phyloP scores from a whole-genome alignment of 2,113 vertebrate species.

The Ahaetulla prasina region DNA sequence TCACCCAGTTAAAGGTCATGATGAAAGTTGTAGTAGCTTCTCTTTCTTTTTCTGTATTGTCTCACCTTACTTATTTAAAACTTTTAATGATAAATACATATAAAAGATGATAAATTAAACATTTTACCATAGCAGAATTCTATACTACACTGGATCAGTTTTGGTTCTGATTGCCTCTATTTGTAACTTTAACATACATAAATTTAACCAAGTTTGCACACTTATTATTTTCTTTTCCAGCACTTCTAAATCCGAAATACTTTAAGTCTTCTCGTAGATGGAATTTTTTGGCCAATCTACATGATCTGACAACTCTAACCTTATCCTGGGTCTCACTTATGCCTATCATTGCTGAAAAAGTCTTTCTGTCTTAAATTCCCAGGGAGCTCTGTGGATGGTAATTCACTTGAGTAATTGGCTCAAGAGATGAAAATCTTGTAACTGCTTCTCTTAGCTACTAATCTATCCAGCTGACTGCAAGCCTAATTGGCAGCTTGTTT shows the following conservation, averaged over 20 bases:
- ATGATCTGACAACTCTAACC: slow-evolving; percentile 56
- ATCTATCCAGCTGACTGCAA: slow-evolving; percentile 82
- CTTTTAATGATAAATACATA: slow-evolving; percentile 18
- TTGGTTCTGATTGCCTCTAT: slow-evolving; percentile 48
- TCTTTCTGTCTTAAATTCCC: slow-evolving; percentile 67
- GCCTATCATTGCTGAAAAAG: slow-evolving; percentile 55
- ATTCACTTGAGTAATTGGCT: slow-evolving; percentile 78
- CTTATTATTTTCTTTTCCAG: slow-evolving; percentile 62
- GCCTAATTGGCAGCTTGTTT: slow-evolving; percentile 86
- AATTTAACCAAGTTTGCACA: slow-evolving; percentile 46
- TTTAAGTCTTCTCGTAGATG: slow-evolving; percentile 67
- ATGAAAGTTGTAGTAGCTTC: too few relatives aligned
- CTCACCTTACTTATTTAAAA: slow-evolving; percentile 10
- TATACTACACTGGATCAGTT: slow-evolving; percentile 42
- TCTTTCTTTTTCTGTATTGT: background rate
- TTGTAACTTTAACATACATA: slow-evolving; percentile 57
- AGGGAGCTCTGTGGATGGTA: slow-evolving; percentile 65
- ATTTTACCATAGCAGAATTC: slow-evolving; percentile 36
- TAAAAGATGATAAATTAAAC: background rate
- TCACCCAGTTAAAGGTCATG: background rate
- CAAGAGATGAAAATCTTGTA: slow-evolving; percentile 83
- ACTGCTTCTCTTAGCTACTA: slow-evolving; percentile 74
- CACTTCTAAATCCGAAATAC: slow-evolving; percentile 68
- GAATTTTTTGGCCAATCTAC: slow-evolving; percentile 55
- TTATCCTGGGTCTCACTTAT: slow-evolving; percentile 54